These are phyloP conservation scores for Psittacula echo DNA, from an alignment of 2,797 vertebrate genomes.

Conservation along the genomic window DNA sequence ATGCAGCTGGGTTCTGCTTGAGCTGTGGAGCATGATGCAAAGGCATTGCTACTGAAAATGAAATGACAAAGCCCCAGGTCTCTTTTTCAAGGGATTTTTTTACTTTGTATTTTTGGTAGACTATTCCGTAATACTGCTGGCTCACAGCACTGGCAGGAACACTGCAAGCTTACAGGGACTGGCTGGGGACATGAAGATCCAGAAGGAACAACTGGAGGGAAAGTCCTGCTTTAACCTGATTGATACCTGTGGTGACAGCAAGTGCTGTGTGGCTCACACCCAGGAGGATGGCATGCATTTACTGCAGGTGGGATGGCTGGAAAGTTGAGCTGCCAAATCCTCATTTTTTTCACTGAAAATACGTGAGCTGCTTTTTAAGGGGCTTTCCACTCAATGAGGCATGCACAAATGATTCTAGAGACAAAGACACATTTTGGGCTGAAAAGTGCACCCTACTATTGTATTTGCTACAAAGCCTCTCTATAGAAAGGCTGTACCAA, in stretches of 20 bases:
- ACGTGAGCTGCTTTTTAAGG: background rate
- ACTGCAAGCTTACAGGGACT: background rate
- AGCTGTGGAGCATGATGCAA: background rate
- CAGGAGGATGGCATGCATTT: background rate
- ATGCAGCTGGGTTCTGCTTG: background rate
- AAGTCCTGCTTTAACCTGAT: background rate
- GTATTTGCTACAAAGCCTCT: background rate
- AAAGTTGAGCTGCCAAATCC: background rate
- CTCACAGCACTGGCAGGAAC: background rate
- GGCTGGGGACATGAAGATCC: background rate
- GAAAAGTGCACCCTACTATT: background rate
- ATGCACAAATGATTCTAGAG: background rate
- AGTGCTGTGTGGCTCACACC: background rate
- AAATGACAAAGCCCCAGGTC: background rate
- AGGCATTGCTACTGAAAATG: background rate
- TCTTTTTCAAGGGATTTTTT: background rate
- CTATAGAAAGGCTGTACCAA: accelerated
- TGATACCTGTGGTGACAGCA: background rate
- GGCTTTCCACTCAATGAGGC: background rate
- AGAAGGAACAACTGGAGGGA: background rate
- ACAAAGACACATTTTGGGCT: accelerated
- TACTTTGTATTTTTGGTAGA: background rate
- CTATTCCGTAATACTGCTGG: background rate
- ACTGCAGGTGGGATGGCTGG: background rate
- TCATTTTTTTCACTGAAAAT: accelerated